Evolutionary conservation across 2,113 vertebrate genomes (phyloP).

Genomic region (Hucho hucho): DNA sequence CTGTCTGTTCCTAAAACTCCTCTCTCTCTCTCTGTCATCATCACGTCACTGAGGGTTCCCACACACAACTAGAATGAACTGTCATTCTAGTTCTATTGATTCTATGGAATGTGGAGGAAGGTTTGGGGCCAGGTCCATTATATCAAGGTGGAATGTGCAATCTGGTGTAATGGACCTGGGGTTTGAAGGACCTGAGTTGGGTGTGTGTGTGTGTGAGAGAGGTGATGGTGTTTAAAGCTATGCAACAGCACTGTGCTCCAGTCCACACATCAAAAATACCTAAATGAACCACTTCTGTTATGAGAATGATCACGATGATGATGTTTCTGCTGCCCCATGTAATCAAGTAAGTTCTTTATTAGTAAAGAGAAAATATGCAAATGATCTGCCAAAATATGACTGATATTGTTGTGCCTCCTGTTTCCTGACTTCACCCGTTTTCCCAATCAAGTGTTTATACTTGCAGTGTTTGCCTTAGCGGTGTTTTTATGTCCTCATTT

Average conservation of each 20-base stretch:
- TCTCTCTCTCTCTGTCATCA: background rate
- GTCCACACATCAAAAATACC: background rate
- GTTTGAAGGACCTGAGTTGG: background rate
- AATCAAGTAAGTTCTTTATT: background rate
- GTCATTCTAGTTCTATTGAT: background rate
- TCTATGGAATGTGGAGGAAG: background rate
- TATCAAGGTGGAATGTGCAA: no score
- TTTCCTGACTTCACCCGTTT: background rate
- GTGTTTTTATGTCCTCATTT: background rate
- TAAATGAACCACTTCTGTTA: background rate
- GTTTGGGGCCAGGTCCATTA: no score
- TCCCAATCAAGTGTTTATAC: background rate
- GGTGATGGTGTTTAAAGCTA: background rate
- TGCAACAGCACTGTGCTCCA: background rate
- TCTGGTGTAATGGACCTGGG: no score
- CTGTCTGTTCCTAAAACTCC: background rate
- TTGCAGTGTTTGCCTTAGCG: background rate
- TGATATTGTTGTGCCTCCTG: slow-evolving; percentile 2
- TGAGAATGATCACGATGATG: background rate
- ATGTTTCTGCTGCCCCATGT: background rate
- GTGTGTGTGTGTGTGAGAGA: background rate
- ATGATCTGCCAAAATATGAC: slow-evolving; percentile 1
- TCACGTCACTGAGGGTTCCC: background rate
- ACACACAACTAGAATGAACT: background rate
- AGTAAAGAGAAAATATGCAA: background rate